A percentile compares a stretch with the other conserved stretches of the same genome.
These are phyloP conservation scores for Patagioenas fasciata DNA, from an alignment of 2,113 vertebrate species.

Conservation along the genomic window DNA sequence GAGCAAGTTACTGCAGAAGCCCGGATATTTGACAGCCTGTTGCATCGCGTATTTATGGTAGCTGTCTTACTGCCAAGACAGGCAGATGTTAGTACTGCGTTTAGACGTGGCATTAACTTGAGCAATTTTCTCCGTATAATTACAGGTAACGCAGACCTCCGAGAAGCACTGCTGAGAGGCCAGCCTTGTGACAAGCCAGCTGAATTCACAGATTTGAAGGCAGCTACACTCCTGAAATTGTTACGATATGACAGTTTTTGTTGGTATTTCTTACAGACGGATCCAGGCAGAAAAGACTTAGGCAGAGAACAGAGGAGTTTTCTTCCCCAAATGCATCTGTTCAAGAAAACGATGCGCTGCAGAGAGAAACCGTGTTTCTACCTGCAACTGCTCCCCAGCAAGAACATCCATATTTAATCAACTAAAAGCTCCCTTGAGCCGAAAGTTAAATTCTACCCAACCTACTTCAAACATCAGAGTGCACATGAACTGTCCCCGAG, in stretches of 20 bases:
- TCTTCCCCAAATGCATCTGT: neutral
- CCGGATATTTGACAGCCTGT: slow-evolving; percentile 12
- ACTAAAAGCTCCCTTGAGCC: slow-evolving; percentile 18
- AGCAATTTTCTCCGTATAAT: neutral
- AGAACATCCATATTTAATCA: slow-evolving; percentile 43
- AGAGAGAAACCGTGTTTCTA: neutral
- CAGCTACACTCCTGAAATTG: neutral
- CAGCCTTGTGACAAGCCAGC: neutral
- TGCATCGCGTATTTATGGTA: neutral
- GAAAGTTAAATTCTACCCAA: slow-evolving; percentile 16
- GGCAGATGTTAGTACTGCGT: neutral
- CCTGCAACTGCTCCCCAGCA: neutral
- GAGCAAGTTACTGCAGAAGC: neutral
- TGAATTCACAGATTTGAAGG: neutral
- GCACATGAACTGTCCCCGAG: neutral
- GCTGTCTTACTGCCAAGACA: neutral
- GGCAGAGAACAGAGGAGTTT: neutral
- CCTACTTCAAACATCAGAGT: neutral
- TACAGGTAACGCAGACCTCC: neutral
- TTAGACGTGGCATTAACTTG: neutral
- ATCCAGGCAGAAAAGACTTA: neutral
- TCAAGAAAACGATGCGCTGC: neutral
- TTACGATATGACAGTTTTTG: neutral
- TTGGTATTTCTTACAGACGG: neutral
- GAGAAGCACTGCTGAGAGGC: neutral